These are phyloP conservation scores for Drosophila lacertosa DNA, from an alignment of 1,140 invertebrate species.

Conservation along the genomic window DNA sequence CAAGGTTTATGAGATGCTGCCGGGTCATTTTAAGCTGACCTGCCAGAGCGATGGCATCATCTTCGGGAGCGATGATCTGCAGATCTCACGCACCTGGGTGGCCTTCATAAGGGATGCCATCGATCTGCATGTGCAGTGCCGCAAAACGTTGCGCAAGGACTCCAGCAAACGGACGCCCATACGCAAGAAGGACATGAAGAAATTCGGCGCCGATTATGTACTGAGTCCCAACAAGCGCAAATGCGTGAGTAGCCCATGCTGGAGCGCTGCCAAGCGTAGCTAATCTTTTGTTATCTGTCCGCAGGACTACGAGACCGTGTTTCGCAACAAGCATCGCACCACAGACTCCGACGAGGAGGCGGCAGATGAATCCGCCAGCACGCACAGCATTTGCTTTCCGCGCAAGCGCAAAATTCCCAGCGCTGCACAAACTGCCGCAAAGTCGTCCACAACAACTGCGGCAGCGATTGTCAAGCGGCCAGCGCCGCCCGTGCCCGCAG, in stretches of 20 bases:
- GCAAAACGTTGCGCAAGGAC: constrained; percentile 87
- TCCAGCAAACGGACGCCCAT: constrained; percentile 86
- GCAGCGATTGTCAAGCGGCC: constrained; percentile 28
- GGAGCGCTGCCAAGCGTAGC: background rate
- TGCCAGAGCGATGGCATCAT: constrained; percentile 86
- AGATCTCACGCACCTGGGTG: constrained; percentile 86
- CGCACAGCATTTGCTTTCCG: constrained; percentile 51
- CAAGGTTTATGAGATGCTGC: constrained; percentile 85
- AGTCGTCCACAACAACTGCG: background rate
- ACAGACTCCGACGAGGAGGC: constrained; percentile 73
- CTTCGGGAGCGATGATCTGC: constrained; percentile 85
- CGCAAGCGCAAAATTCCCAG: constrained; percentile 60
- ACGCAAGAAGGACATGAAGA: constrained; percentile 85
- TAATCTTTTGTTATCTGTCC: constrained; percentile 20
- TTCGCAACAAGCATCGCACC: constrained; percentile 60
- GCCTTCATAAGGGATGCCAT: constrained; percentile 85
- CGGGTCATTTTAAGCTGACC: constrained; percentile 86
- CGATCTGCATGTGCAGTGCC: constrained; percentile 85
- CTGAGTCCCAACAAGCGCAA: constrained; percentile 77
- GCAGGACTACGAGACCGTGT: constrained; percentile 62
- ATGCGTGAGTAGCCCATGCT: constrained; percentile 59
- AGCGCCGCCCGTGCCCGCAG: constrained; percentile 51
- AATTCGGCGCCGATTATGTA: constrained; percentile 83
- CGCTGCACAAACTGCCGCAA: background rate
- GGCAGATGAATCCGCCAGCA: constrained; percentile 18